These are phyloP conservation scores for Plotosus lineatus DNA, from an alignment of 2,113 vertebrate species.

Conservation along the genomic window DNA sequence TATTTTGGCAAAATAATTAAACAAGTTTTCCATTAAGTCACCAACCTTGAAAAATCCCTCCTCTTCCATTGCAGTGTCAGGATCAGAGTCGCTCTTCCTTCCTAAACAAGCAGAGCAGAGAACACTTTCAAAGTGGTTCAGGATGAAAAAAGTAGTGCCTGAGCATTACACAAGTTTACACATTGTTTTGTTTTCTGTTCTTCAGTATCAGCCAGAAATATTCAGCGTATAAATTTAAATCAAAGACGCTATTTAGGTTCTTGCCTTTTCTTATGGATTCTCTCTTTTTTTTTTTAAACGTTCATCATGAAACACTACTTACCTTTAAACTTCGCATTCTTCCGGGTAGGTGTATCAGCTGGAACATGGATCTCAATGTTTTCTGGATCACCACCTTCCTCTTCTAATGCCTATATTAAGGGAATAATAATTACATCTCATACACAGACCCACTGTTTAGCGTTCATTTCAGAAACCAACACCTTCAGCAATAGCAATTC, in stretches of 20 bases:
- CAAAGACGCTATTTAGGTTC: not conserved
- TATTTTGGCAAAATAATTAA: no score
- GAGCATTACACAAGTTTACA: no score
- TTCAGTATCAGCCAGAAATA: not conserved
- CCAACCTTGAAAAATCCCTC: conserved; percentile 86
- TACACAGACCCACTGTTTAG: not conserved
- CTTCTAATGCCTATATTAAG: conserved; percentile 84
- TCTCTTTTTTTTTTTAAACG: not conserved
- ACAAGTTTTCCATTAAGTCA: not conserved
- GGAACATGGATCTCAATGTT: conserved; percentile 83
- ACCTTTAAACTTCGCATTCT: conserved; percentile 91
- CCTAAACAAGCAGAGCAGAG: conserved; percentile 66
- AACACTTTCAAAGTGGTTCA: no score
- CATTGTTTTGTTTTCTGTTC: not conserved
- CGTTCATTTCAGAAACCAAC: not conserved
- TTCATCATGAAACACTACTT: conserved; percentile 14
- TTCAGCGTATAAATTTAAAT: not conserved
- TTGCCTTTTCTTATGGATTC: not conserved
- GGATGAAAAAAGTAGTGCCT: not conserved
- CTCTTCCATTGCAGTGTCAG: conserved; percentile 83
- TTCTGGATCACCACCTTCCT: conserved; percentile 93
- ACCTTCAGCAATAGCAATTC: no score
- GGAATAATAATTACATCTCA: not conserved
- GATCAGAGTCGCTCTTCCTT: conserved; percentile 84
- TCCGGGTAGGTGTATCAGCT: conserved; percentile 81